These are phyloP conservation scores for Rhagologus leucostigma DNA, from an alignment of 2,113 vertebrate species.

Conservation along the genomic window DNA sequence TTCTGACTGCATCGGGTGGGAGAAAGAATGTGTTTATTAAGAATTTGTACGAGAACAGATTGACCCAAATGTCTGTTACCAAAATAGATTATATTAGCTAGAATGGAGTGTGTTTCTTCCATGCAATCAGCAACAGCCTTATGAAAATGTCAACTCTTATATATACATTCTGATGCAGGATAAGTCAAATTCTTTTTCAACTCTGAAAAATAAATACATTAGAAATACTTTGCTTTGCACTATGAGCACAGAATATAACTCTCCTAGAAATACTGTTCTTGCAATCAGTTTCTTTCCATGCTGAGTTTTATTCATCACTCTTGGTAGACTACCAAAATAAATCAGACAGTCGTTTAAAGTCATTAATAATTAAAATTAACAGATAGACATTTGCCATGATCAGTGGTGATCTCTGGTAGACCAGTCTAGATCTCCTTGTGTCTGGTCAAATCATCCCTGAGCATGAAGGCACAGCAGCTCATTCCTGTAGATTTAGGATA, in stretches of 20 bases:
- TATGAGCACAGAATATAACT: not conserved
- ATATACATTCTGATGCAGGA: conserved; percentile 2
- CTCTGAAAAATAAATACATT: conserved; percentile 15
- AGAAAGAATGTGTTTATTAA: conserved; percentile 49
- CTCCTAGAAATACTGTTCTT: not conserved
- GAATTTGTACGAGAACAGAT: conserved; percentile 64
- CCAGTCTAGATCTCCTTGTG: not conserved
- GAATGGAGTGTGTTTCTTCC: conserved; percentile 30
- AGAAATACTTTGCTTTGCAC: not conserved
- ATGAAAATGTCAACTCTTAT: conserved; percentile 52
- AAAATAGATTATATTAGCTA: conserved; percentile 50
- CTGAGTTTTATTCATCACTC: not conserved
- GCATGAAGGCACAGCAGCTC: not conserved
- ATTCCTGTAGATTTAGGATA: not conserved
- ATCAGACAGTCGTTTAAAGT: conserved; percentile 9
- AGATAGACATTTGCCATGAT: not conserved
- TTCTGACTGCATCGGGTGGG: not conserved
- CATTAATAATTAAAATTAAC: conserved; percentile 29
- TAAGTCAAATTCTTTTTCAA: conserved; percentile 10
- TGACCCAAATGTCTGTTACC: conserved; percentile 65
- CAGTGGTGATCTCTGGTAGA: conserved; percentile 5
- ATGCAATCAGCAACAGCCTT: conserved; percentile 44
- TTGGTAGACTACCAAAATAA: not conserved
- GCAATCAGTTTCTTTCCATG: not conserved
- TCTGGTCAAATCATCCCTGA: not conserved